A percentile compares a stretch with the other conserved stretches of the same genome.
Evolutionary conservation across 2,113 vertebrate genomes (phyloP).

Genomic region (Calyptommatus sinebrachiatus): DNA sequence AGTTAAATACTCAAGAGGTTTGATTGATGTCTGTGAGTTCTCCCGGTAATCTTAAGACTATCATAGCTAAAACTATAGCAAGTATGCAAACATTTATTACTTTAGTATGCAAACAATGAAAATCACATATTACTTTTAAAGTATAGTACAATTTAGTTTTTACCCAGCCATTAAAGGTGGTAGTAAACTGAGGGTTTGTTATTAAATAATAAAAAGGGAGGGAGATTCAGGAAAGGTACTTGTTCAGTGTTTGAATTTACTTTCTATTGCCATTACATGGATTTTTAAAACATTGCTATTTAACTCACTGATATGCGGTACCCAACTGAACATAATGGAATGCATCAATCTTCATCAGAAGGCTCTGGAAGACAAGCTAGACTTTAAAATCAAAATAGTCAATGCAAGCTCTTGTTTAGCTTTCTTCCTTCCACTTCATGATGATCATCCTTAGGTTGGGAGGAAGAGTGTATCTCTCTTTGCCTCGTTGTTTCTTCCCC

Average conservation of each 20-base stretch:
- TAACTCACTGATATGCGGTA: conserved; percentile 76
- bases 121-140: not conserved
- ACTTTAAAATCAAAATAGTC: not conserved
- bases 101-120: no score
- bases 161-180: conserved; percentile 42
- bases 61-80: not conserved
- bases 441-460: no score
- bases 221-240: conserved; percentile 31
- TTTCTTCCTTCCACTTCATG: no score
- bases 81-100: not conserved
- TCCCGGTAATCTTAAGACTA: not conserved
- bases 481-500: no score
- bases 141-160: conserved; percentile 37
- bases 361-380: conserved; percentile 65
- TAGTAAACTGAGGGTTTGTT: conserved; percentile 38
- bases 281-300: not conserved
- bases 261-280: not conserved
- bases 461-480: no score
- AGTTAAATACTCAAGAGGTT: not conserved
- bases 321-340: conserved; percentile 82
- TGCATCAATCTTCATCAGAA: conserved; percentile 84
- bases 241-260: not conserved
- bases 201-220: conserved; percentile 28
- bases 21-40: not conserved
- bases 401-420: not conserved